These are phyloP conservation scores for Merodon equestris DNA, from an alignment of 2,888 invertebrate genomes.

Conservation along the genomic window DNA sequence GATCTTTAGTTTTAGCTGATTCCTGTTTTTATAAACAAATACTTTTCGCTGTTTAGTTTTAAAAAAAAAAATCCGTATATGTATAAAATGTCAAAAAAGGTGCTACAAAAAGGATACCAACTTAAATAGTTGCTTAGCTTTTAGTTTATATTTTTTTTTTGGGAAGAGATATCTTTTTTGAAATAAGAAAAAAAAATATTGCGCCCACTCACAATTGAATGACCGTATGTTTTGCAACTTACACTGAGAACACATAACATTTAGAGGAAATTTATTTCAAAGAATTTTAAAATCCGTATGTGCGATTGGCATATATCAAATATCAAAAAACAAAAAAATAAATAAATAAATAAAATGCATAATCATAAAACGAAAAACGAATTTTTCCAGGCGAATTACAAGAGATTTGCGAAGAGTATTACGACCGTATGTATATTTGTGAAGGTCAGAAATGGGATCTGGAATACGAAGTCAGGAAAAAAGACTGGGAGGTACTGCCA, in stretches of 20 bases:
- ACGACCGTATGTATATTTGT: constrained; percentile 97
- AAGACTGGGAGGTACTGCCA: constrained; percentile 98
- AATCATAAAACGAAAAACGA: constrained; percentile 67
- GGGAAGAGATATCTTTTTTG: constrained; percentile 27
- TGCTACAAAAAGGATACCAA: constrained; percentile 38
- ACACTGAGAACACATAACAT: constrained; percentile 69
- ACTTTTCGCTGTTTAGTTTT: constrained; percentile 6
- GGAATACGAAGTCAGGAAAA: constrained; percentile 99
- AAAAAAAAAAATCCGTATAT: constrained; percentile 16
- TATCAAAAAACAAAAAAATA: constrained; percentile 61
- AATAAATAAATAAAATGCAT: constrained; percentile 71
- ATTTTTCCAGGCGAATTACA: constrained; percentile 84
- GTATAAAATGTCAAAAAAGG: constrained; percentile 14
- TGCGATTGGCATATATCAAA: constrained; percentile 34
- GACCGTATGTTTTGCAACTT: constrained; percentile 66
- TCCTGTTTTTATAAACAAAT: constrained; percentile 40
- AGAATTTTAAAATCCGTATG: constrained; percentile 12
- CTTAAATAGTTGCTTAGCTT: constrained; percentile 55
- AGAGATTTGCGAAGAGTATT: constrained; percentile 96
- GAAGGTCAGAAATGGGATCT: constrained; percentile 99
- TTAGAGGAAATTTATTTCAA: constrained; percentile 60
- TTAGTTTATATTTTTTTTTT: constrained; percentile 27
- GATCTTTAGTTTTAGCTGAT: constrained; percentile 64
- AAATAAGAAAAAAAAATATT: constrained; percentile 7
- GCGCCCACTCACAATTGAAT: constrained; percentile 51